phyloP scores from a whole-genome alignment of 2,888 invertebrate species.

The Eupithecia pulchellata region DNA sequence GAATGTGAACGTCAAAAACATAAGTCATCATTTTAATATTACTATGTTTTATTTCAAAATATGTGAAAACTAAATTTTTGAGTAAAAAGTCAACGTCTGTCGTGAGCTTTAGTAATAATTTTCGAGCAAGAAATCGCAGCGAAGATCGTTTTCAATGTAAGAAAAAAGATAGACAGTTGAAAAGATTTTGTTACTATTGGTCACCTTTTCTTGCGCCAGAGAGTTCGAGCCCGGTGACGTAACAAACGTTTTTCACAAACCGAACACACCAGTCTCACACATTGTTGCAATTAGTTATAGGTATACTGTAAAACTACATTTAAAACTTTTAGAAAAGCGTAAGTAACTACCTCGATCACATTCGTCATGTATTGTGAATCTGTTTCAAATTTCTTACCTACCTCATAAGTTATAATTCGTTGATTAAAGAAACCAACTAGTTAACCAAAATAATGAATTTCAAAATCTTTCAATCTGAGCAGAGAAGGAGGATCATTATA shows the following conservation, averaged over 20 bases:
- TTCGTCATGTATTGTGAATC: too few species aligned
- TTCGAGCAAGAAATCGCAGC: background rate
- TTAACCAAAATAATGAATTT: background rate
- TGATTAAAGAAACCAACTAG: background rate
- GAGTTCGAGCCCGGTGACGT: too few species aligned
- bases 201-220: too few species aligned
- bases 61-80: conserved; percentile 57
- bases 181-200: background rate
- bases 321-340: too few species aligned
- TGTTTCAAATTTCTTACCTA: too few species aligned
- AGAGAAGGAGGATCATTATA: conserved; percentile 43
- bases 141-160: background rate
- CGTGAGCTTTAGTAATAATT: conserved; percentile 12
- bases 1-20: conserved; percentile 79
- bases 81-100: conserved; percentile 60
- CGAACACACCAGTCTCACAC: too few species aligned
- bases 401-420: too few species aligned
- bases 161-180: background rate
- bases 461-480: background rate
- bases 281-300: too few species aligned
- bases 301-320: too few species aligned
- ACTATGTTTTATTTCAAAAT: conserved; percentile 52
- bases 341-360: too few species aligned
- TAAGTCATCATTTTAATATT: conserved; percentile 76
- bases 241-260: too few species aligned